Base-by-base conservation (phyloP, 1,140 invertebrate species). In the Ceratosolen solmsi region DNA sequence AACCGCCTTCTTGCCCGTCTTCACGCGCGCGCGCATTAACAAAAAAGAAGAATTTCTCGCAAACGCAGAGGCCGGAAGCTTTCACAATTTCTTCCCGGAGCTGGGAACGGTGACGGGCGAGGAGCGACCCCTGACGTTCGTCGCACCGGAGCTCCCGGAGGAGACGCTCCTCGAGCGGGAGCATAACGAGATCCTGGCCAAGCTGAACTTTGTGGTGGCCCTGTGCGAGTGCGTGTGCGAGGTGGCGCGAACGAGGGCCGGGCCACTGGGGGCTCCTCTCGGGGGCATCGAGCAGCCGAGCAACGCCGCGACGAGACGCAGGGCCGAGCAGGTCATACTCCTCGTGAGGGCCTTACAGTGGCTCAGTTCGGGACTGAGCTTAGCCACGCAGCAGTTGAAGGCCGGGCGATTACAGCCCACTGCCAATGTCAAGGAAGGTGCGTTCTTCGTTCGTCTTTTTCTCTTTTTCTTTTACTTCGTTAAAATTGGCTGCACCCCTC, bases 161-260 rank as follows among this genome's bases (percentile, higher is more conserved):
- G 98, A 99, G 92, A 99, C 98, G 30, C 92, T 99, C 27, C 94
- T 99, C 83, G 97, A 98, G 94, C 94, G 95, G 80, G 97, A 98
- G 88, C 98, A 99, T 91, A 98, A 98, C 91, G 97, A 98, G 89
- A 97, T 96, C 8, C 91, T 99, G 84, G 96, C 97, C 1, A 99
- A 99, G 89, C 92, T 99, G 56, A 97, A 97, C 88, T 99, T 98
- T 92, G 96, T 98, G 22, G 91, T 97, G 54, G 96, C 97, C 22
- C 91, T 99, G 22, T 96, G 97, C 72, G 96, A 98, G 84, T 98
- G 97, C 87, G 95, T 99, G 46, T 93, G 97, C 79, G 97, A 98
- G 79, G 93, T 99, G 51, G 97, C 97, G 1, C 93, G 95, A 84
- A 94, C 94, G 15, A 93, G 96, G 80, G 94, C 95, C 36, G 94